Conservation (phyloP, 2,888 invertebrate genomes). For the Blera fallax region DNA sequence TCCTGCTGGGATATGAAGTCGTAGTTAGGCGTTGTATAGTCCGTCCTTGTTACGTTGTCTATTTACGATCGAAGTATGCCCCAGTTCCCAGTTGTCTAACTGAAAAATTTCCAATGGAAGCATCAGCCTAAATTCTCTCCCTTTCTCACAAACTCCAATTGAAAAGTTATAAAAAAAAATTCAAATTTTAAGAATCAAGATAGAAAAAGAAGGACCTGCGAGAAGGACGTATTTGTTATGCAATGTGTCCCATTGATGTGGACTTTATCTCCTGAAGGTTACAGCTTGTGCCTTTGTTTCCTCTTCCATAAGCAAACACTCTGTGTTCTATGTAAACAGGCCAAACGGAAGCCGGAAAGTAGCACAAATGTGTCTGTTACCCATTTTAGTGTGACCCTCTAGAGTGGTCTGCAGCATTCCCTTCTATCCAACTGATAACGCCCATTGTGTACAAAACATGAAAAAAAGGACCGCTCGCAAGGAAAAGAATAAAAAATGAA, state of each 20-base stretch:
- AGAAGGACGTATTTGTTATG: too few relatives aligned
- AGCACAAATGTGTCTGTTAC: neutral
- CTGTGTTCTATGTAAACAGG: neutral
- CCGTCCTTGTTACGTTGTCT: too few relatives aligned
- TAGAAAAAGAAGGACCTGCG: too few relatives aligned
- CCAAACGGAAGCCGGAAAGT: neutral
- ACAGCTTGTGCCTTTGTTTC: neutral
- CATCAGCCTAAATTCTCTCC: too few relatives aligned
- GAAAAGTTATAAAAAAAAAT: too few relatives aligned
- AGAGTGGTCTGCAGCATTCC: neutral
- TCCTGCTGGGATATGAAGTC: too few relatives aligned
- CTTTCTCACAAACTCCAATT: too few relatives aligned
- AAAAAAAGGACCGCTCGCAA: conserved; percentile 11
- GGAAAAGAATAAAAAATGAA: conserved; percentile 55
- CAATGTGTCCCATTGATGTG: conserved; percentile 18
- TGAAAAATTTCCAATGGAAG: too few relatives aligned
- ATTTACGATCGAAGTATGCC: too few relatives aligned
- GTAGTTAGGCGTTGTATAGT: too few relatives aligned
- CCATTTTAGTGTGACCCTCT: neutral
- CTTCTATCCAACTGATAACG: neutral
- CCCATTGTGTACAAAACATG: neutral
- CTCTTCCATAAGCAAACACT: neutral
- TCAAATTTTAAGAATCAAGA: too few relatives aligned
- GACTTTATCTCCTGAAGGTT: neutral
- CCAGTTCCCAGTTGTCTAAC: too few relatives aligned